Base-by-base conservation (phyloP, 2,797 vertebrate species). In the Chaetodon trifasciatus region DNA sequence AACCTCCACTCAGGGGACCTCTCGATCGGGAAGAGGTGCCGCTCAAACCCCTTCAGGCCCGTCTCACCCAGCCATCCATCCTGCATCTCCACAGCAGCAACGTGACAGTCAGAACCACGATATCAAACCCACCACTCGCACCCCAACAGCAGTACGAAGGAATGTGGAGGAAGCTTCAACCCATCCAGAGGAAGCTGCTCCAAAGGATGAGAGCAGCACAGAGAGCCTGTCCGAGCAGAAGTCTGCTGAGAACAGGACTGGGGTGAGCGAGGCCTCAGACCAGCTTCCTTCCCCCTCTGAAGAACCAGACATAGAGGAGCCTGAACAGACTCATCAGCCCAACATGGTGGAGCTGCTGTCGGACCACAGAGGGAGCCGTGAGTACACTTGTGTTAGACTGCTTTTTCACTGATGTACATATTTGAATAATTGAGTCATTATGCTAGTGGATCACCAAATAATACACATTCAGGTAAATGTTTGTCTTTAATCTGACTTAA, bases 261-360 rank as follows among this genome's bases (percentile, higher is more conserved):
- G 32, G 28, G 68, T 62, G 44, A 19, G 4, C 1, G 21, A 68
- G 60, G 1, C 10, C 40, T 62, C 58, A 0, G 56, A 82, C 12
- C 70, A 55, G 49, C n/a, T 12, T 4, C 60, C n/a, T 0, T 6
- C 50, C 0, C 10, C 77, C 9, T 53, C 79, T 47, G 79, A 68
- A 5, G 47, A 6, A 39, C 52, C 81, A 28, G 72, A 83, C 42
- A 46, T 37, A 15, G 55, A 23, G n/a, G 53, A 65, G 24, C 1
- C 60, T 0, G 69, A 81, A 63, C 69, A 28, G 6, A 42, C 44
- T 19, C 84, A 57, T 28, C 73, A 74, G 0, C 84, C 87, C 44
- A 81, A 81, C 61, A 0, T 71, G 72, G 66, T 91, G 82, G 90
- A 91, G 73, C 89, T 42, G 0, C 81, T 77, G 67, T 87, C 69